Evolutionary conservation across 2,113 vertebrate genomes (phyloP).

Genomic region (Thinocorus orbignyianus): DNA sequence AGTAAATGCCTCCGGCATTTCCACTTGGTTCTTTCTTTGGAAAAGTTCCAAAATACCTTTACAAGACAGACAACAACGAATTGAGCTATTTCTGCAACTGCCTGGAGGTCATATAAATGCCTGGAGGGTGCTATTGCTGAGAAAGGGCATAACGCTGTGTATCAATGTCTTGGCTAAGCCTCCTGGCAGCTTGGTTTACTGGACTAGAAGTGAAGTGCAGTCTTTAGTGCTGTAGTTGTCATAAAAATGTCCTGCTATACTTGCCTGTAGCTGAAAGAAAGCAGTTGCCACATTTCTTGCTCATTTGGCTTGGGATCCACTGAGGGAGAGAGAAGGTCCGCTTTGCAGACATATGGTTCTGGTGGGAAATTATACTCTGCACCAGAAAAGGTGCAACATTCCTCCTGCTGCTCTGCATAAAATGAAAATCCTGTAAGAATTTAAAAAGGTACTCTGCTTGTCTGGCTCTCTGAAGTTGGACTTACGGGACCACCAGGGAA

Average conservation of each 20-base stretch:
- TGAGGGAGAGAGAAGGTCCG: constrained; percentile 38
- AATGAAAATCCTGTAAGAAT: constrained; percentile 60
- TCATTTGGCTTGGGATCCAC: constrained; percentile 53
- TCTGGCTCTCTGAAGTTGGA: constrained; percentile 1
- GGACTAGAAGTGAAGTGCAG: neutral
- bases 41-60: neutral
- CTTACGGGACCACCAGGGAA: neutral
- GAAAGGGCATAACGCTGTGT: neutral
- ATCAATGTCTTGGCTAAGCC: neutral
- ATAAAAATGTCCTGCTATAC: constrained; percentile 31
- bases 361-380: constrained; percentile 54
- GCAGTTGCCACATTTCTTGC: constrained; percentile 39
- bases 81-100: neutral
- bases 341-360: constrained; percentile 50
- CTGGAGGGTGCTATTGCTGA: neutral
- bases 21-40: neutral
- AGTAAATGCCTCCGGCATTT: neutral
- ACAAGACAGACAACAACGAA: neutral
- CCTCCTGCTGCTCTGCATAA: constrained; percentile 45
- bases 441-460: constrained; percentile 17
- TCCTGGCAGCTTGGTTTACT: neutral
- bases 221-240: neutral
- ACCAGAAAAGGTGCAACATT: constrained; percentile 61
- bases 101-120: neutral
- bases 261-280: constrained; percentile 59